Conservation (phyloP, 2,888 invertebrate genomes). For the Troglohyphantes excavatus region DNA sequence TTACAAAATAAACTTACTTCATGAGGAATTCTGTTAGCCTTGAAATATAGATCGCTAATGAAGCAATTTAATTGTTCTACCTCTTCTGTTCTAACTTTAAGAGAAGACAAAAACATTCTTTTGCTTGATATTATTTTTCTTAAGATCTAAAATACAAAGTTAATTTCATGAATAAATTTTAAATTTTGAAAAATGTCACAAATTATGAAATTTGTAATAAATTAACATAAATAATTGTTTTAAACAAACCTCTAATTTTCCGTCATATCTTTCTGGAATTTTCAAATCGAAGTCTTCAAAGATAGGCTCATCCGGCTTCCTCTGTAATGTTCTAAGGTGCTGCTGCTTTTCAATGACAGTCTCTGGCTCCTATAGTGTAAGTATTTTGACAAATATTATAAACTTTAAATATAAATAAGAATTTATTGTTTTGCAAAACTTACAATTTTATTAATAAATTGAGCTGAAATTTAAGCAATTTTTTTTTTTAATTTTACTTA, state of each 20-base stretch:
- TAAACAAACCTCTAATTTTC: slow-evolving; percentile 18
- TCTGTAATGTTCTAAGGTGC: slow-evolving; percentile 23
- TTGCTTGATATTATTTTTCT: slow-evolving; percentile 16
- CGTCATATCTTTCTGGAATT: background rate
- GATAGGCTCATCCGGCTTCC: background rate
- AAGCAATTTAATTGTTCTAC: slow-evolving; percentile 44
- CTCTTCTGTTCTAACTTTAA: slow-evolving; percentile 64
- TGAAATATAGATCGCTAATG: slow-evolving; percentile 31
- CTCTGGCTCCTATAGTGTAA: slow-evolving; percentile 10
- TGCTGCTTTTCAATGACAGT: slow-evolving; percentile 16
- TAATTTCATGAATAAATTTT: background rate
- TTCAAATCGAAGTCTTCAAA: slow-evolving; percentile 41
- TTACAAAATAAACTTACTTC: background rate
- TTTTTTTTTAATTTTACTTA: no score
- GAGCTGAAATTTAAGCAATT: no score
- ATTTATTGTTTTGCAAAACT: no score
- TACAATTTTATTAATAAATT: no score
- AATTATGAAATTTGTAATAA: background rate
- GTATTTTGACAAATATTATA: no score
- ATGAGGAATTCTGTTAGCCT: background rate
- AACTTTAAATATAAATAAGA: no score
- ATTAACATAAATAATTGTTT: background rate
- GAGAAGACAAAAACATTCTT: slow-evolving; percentile 35
- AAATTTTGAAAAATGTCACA: background rate
- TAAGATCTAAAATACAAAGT: slow-evolving; percentile 33